These are phyloP conservation scores for Colletes latitarsis DNA, from an alignment of 1,140 invertebrate species.

Conservation along the genomic window DNA sequence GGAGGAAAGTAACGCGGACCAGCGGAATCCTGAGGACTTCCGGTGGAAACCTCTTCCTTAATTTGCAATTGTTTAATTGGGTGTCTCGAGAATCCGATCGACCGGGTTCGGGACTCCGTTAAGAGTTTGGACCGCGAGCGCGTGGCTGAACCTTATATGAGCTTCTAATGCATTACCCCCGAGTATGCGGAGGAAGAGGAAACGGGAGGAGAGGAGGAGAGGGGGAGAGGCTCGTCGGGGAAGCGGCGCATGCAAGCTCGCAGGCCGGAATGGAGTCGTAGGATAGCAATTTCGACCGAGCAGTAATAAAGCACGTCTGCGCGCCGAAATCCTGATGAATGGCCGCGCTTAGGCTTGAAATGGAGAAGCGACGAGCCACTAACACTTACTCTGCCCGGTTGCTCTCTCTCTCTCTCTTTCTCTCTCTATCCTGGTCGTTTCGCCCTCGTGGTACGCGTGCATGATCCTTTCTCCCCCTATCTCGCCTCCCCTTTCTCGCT, in stretches of 20 bases:
- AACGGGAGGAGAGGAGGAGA: slow-evolving; percentile 32
- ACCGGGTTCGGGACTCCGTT: slow-evolving; percentile 50
- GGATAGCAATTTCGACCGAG: slow-evolving; percentile 81
- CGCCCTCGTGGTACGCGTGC: slow-evolving; percentile 28
- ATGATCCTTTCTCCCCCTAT: slow-evolving; percentile 60
- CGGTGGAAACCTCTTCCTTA: background rate
- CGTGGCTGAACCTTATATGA: slow-evolving; percentile 67
- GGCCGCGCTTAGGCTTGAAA: slow-evolving; percentile 82
- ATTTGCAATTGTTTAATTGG: background rate
- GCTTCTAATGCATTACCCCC: slow-evolving; percentile 75
- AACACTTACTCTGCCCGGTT: slow-evolving; percentile 69
- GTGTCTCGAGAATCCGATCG: slow-evolving; percentile 12
- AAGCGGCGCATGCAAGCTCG: slow-evolving; percentile 65
- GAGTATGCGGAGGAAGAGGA: slow-evolving; percentile 5
- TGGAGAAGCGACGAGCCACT: slow-evolving; percentile 80
- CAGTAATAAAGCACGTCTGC: slow-evolving; percentile 82
- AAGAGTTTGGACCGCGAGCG: slow-evolving; percentile 74
- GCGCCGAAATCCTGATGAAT: slow-evolving; percentile 82
- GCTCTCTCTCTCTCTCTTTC: slow-evolving; percentile 34
- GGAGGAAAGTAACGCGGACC: background rate
- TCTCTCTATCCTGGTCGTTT: slow-evolving; percentile 28
- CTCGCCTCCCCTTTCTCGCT: slow-evolving; percentile 45
- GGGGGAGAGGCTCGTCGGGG: slow-evolving; percentile 48
- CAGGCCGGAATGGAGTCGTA: slow-evolving; percentile 81
- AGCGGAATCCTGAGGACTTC: slow-evolving; percentile 3